Evolutionary conservation across 2,797 vertebrate genomes (phyloP), one percentile per base, ranked within the genome.

Genomic region (Pseudomugil gertrudae): DNA sequence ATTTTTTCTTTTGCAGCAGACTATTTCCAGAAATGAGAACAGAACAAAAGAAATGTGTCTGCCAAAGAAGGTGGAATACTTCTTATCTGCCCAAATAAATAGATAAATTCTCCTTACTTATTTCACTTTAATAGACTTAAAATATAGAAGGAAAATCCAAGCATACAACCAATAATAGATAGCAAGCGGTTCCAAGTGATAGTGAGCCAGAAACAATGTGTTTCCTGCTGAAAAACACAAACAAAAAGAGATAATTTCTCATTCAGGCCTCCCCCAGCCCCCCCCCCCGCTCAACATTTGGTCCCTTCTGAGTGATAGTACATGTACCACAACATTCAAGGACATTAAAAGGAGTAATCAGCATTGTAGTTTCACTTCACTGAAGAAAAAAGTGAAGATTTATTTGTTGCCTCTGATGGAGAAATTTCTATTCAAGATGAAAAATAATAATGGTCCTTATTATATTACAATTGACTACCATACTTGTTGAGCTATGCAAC

Each of bases 281-380:
- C 15, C 26, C 24, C 32, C 54, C 15, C 66, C 48, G 71, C 23
- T 33, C 17, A 36, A 29, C 32, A 55, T 56, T 29, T 21, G 5
- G 4, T 33, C 15, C 29, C 9, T 15, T 48, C n/a, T 45, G 32
- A 47, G 51, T 15, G 35, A 72, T 63, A 36, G 14, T 45, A 69
- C 35, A 32, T 19, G 36, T 63, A 59, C 45, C 40, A 55, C n/a
- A 53, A 9, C 1, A 19, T 32, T 45, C 21, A 17, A 23, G 24
- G n/a, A 58, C 19, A 43, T 27, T 59, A 2, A 19, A 24, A 55
- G 33, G 69, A 56, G 55, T 59, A 27, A 29, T 66, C 35, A 40
- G 38, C 14, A 5, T 45, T 24, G 47, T 33, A 15, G 10, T 26
- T 55, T 50, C 23, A 4, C 24, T 53, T 58, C 17, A 38, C 40